Evolutionary conservation across 2,888 invertebrate species (phyloP).

Genomic region (Seira sanloemensis): DNA sequence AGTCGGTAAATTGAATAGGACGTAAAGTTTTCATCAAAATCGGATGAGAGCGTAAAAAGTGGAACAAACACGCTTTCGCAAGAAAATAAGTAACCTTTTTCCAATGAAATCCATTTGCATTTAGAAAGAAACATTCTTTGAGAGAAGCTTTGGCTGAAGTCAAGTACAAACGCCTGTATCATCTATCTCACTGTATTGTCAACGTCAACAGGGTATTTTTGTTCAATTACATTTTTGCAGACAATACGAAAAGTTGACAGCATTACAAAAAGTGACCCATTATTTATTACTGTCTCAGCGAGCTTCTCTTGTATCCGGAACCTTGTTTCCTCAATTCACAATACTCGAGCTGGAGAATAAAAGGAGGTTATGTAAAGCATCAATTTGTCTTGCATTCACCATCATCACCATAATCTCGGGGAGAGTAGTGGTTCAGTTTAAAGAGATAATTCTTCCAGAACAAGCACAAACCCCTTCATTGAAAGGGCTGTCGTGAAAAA

Average conservation of each 20-base stretch:
- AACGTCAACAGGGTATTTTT: no score
- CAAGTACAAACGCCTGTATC: no score
- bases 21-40: not conserved
- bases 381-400: not conserved
- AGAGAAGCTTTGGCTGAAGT: not conserved
- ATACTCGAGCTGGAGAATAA: no score
- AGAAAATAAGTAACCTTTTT: not conserved
- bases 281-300: no score
- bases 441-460: not conserved
- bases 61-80: not conserved
- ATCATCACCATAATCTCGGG: no score
- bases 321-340: no score
- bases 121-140: not conserved
- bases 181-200: no score
- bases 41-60: not conserved
- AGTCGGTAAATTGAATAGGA: not conserved
- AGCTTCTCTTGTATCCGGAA: no score
- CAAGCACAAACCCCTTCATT: not conserved
- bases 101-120: not conserved
- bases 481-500: not conserved
- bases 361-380: not conserved
- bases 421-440: no score
- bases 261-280: not conserved
- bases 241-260: no score
- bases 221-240: no score